Percentiles rank a stretch among this genome's conserved stretches.
phyloP scores from a whole-genome alignment of 2,113 vertebrate species.

The Oreotrochilus melanogaster region DNA sequence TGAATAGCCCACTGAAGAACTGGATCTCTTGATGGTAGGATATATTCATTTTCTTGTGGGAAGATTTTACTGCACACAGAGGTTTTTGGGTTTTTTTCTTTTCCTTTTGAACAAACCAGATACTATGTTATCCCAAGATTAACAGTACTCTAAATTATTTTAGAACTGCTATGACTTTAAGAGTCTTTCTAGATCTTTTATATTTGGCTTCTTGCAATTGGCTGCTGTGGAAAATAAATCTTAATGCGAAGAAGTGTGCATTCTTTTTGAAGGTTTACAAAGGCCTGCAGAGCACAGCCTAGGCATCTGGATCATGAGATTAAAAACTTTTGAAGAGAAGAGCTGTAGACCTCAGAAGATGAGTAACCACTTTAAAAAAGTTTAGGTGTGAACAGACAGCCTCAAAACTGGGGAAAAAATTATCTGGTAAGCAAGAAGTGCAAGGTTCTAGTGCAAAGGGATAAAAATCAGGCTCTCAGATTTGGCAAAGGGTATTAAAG shows the following conservation, averaged over 20 bases:
- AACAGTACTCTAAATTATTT: background rate
- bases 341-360: background rate
- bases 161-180: background rate
- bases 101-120: background rate
- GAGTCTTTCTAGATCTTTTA: conserved; percentile 6
- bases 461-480: conserved; percentile 17
- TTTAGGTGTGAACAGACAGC: conserved; percentile 11
- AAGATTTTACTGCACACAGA: background rate
- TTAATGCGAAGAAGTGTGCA: background rate
- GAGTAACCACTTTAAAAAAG: conserved; percentile 42
- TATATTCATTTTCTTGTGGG: background rate
- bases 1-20: background rate
- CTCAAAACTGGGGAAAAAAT: background rate
- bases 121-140: background rate
- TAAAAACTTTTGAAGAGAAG: conserved; percentile 34
- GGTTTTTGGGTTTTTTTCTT: no score
- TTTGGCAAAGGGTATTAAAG: conserved; percentile 35
- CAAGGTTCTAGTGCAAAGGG: background rate
- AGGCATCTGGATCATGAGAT: conserved; percentile 65
- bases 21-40: background rate
- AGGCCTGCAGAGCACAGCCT: conserved; percentile 37
- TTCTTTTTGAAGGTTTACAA: conserved; percentile 61
- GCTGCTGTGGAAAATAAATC: conserved; percentile 48
- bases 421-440: background rate
- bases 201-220: background rate